Percentiles rank a stretch among this genome's conserved stretches.
phyloP scores from a whole-genome alignment of 2,888 invertebrate genomes.

The Clistopyga incitator region DNA sequence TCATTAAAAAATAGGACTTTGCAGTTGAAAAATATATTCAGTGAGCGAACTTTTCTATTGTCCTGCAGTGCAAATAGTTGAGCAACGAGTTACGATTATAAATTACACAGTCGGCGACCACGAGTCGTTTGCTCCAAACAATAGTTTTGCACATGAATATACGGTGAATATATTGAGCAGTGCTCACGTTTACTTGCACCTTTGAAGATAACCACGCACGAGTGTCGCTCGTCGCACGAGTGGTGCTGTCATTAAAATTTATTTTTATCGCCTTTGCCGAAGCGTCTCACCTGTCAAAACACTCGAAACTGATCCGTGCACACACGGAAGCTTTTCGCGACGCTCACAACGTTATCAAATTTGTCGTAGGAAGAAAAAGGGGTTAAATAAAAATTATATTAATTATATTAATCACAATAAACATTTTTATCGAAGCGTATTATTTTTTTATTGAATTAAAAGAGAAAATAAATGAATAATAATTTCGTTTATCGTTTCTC shows the following conservation, averaged over 20 bases:
- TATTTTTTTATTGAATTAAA: neutral
- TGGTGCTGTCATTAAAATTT: slow-evolving; percentile 38
- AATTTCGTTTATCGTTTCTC: no score
- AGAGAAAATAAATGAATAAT: no score
- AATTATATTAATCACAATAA: neutral
- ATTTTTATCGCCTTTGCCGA: slow-evolving; percentile 38
- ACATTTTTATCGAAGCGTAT: neutral
- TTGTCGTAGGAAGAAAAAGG: neutral
- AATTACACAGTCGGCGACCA: slow-evolving; percentile 7
- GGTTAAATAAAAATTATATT: neutral
- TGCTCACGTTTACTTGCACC: slow-evolving; percentile 20
- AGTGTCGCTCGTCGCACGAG: slow-evolving; percentile 8
- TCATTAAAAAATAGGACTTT: no score
- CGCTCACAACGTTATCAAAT: neutral
- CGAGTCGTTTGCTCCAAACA: slow-evolving; percentile 23
- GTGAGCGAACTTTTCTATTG: slow-evolving; percentile 36
- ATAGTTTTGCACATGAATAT: slow-evolving; percentile 13
- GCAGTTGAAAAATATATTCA: slow-evolving; percentile 45
- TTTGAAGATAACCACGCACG: slow-evolving; percentile 17
- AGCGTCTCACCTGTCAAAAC: slow-evolving; percentile 47
- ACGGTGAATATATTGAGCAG: neutral
- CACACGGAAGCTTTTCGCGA: neutral
- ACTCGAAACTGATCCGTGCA: slow-evolving; percentile 31
- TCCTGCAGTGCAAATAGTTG: neutral
- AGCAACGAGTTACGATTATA: slow-evolving; percentile 9